A percentile compares a stretch with the other conserved stretches of the same genome.
Conservation (phyloP, 2,888 invertebrate species). For the Cylloceria caligata region DNA sequence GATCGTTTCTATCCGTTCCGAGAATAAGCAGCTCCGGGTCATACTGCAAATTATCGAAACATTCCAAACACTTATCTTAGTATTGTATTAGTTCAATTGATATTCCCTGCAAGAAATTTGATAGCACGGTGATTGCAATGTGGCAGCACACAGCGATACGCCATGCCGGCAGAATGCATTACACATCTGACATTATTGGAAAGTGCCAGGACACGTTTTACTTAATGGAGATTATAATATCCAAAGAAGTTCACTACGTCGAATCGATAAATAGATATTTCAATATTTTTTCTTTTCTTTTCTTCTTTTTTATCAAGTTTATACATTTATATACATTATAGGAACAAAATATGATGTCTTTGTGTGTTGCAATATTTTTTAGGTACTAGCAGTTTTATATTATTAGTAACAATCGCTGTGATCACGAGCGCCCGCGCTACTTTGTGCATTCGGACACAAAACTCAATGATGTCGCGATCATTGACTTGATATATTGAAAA, state of each 20-base stretch:
- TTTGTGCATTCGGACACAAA: conserved; percentile 39
- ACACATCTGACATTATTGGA: too few relatives aligned
- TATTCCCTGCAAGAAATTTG: too few relatives aligned
- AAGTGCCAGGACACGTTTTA: too few relatives aligned
- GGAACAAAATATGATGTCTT: conserved; percentile 51
- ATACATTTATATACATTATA: conserved; percentile 54
- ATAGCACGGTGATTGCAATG: too few relatives aligned
- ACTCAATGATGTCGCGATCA: conserved; percentile 11
- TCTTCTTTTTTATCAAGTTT: conserved; percentile 51
- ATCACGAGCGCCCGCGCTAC: conserved; percentile 21
- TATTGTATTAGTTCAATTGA: not conserved
- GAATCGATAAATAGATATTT: conserved; percentile 20
- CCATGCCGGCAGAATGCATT: too few relatives aligned
- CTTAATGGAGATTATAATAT: not conserved
- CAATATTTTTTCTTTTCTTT: conserved; percentile 10
- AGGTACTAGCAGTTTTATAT: conserved; percentile 41
- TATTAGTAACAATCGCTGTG: conserved; percentile 21
- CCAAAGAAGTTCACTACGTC: conserved; percentile 34
- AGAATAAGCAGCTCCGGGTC: not conserved
- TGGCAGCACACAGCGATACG: too few relatives aligned
- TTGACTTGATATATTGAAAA: conserved; percentile 46
- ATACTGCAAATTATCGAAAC: not conserved
- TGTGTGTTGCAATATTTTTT: conserved; percentile 26
- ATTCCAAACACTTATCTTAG: not conserved
- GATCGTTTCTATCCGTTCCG: not conserved